A percentile compares a stretch with the other conserved stretches of the same genome.
Evolutionary conservation across 2,797 vertebrate genomes (phyloP).

Genomic region (Tapera naevia): DNA sequence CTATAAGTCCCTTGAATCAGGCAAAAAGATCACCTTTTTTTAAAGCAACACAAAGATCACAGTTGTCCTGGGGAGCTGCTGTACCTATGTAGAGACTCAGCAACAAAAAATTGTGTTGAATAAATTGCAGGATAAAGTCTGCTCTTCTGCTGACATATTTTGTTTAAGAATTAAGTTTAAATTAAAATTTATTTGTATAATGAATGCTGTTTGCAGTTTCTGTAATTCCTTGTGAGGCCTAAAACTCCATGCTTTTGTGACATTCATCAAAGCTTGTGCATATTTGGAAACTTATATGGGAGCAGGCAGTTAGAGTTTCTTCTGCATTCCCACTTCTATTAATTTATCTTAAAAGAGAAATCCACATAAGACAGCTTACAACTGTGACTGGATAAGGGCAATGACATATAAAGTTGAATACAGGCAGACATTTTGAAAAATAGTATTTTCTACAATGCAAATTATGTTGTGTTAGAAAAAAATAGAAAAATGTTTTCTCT

Average conservation of each 20-base stretch:
- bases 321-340: not conserved
- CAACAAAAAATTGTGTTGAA: rapidly evolving
- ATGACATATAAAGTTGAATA: not conserved
- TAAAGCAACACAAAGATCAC: not conserved
- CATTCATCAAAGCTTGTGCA: not conserved
- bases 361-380: not conserved
- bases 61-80: not conserved
- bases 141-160: not conserved
- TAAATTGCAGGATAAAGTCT: not conserved
- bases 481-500: not conserved
- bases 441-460: not conserved
- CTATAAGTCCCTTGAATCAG: not conserved
- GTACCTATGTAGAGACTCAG: not conserved
- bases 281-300: not conserved
- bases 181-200: not conserved
- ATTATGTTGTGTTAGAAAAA: not conserved
- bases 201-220: not conserved
- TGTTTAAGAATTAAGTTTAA: not conserved
- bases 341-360: not conserved
- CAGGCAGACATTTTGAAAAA: not conserved
- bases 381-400: not conserved
- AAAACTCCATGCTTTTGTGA: not conserved
- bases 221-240: not conserved
- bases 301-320: not conserved
- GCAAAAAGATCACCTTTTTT: not conserved